Evolutionary conservation across 2,888 invertebrate species (phyloP).

Genomic region (Siphlonurus alternatus): DNA sequence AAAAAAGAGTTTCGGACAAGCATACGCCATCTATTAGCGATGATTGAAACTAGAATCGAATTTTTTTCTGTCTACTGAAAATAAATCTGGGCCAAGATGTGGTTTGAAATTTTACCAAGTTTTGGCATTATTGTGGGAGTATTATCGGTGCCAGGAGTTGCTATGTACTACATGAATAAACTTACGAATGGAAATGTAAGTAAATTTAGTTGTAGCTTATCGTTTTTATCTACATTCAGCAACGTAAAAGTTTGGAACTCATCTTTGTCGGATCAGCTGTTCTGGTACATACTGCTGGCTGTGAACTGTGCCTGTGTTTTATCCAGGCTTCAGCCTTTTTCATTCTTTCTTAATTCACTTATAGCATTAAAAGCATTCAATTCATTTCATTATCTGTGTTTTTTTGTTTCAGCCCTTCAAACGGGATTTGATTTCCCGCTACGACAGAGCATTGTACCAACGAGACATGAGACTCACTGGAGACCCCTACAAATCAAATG

Average conservation of each 20-base stretch:
- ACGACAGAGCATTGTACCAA: slow-evolving; percentile 37
- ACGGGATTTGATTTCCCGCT: slow-evolving; percentile 32
- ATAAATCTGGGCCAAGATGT: slow-evolving; percentile 32
- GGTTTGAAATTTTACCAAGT: slow-evolving; percentile 54
- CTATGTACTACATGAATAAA: slow-evolving; percentile 43
- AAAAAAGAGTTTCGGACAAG: background rate
- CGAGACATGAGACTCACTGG: slow-evolving; percentile 42
- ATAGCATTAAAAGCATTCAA: slow-evolving; percentile 12
- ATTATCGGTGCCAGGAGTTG: slow-evolving; percentile 41
- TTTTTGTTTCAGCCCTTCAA: slow-evolving; percentile 24
- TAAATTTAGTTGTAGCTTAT: slow-evolving; percentile 16
- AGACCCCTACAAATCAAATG: slow-evolving; percentile 40
- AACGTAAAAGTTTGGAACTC: too few relatives aligned
- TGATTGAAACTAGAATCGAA: background rate
- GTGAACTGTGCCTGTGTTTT: too few relatives aligned
- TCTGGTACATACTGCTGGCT: too few relatives aligned
- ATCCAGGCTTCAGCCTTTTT: too few relatives aligned
- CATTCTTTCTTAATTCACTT: too few relatives aligned
- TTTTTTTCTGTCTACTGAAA: background rate
- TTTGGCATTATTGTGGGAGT: slow-evolving; percentile 40
- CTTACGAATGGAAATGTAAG: slow-evolving; percentile 43
- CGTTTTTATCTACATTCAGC: background rate
- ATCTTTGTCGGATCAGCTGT: too few relatives aligned
- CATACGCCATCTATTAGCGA: background rate
- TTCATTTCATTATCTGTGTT: slow-evolving; percentile 7